Conservation (phyloP, 1,140 invertebrate genomes). For the Trichonephila clavipes region DNA sequence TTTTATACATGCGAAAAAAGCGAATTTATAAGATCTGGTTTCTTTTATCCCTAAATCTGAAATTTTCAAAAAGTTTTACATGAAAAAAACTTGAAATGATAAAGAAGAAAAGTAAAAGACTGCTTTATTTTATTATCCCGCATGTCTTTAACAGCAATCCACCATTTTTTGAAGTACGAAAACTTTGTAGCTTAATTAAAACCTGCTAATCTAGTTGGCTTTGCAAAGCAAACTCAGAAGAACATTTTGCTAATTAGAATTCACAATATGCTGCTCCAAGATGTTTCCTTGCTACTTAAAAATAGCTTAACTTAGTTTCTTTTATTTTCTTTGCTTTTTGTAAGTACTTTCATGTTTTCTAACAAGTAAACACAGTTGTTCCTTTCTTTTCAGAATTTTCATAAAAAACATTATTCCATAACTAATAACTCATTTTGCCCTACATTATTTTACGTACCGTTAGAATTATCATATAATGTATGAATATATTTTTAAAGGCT, state of each 20-base stretch:
- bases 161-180: neutral
- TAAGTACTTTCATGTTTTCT: neutral
- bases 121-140: neutral
- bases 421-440: neutral
- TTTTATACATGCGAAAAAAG: neutral
- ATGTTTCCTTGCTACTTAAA: neutral
- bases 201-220: slow-evolving; percentile 1
- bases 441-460: too few species aligned
- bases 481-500: too few species aligned
- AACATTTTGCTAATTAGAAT: slow-evolving; percentile 14
- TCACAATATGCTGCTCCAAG: neutral
- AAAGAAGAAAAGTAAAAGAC: neutral
- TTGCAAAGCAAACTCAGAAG: neutral
- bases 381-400: neutral
- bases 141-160: neutral
- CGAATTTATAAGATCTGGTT: neutral
- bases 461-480: too few species aligned
- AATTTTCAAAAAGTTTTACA: neutral
- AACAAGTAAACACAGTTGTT: neutral
- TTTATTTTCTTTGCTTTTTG: neutral
- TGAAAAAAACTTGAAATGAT: neutral
- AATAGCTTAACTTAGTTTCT: neutral
- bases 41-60: neutral
- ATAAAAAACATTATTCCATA: neutral
- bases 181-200: slow-evolving; percentile 19